A percentile compares a stretch with the other conserved stretches of the same genome.
phyloP scores from a whole-genome alignment of 1,140 invertebrate species.

The Odontomachus brunneus region DNA sequence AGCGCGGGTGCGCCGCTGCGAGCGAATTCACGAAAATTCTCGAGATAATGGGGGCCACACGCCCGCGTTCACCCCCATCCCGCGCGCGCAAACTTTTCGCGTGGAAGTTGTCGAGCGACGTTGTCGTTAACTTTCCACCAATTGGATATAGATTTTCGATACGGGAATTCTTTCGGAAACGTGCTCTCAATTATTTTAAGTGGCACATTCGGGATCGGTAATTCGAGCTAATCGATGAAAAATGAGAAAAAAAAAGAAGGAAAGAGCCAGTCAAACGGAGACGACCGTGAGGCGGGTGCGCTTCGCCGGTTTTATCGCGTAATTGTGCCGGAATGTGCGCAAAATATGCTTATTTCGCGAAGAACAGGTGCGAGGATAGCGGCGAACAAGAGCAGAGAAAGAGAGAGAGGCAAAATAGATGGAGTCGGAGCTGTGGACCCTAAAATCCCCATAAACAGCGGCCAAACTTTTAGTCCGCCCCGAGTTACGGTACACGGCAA shows the following conservation, averaged over 20 bases:
- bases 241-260: no score
- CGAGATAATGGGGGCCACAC: not conserved
- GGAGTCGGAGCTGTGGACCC: not conserved
- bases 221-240: constrained; percentile 15
- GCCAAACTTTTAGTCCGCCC: constrained; percentile 4
- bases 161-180: constrained; percentile 29
- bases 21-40: constrained; percentile 8
- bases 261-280: not conserved
- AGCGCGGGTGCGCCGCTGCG: not conserved
- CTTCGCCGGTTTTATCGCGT: not conserved
- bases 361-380: not conserved
- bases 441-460: constrained; percentile 8
- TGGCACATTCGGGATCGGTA: constrained; percentile 6
- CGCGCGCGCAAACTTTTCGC: constrained; percentile 16
- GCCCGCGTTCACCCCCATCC: not conserved
- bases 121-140: constrained; percentile 28
- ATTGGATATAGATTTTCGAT: constrained; percentile 40
- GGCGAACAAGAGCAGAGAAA: not conserved
- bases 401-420: no score
- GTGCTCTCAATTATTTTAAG: constrained; percentile 41
- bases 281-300: not conserved
- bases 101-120: constrained; percentile 9
- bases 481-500: not conserved
- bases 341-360: not conserved
- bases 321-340: not conserved